Evolutionary conservation across 2,797 vertebrate genomes (phyloP).

Genomic region (Phoxinus dragarum): DNA sequence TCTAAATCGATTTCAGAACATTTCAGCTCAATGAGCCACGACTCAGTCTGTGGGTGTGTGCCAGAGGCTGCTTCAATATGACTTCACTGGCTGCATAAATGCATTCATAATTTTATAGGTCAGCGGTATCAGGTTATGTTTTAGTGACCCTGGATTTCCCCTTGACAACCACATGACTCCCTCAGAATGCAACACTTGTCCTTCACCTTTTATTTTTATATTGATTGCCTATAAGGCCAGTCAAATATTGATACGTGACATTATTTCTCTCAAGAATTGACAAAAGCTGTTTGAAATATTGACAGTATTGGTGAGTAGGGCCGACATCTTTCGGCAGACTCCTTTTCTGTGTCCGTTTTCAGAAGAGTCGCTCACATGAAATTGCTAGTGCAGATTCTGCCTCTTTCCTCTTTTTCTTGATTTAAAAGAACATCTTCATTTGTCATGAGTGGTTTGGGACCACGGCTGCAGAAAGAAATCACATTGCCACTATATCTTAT

Average conservation of each 20-base stretch:
- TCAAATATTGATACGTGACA: background rate
- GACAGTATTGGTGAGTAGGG: background rate
- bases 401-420: background rate
- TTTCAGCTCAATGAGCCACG: background rate
- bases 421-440: slow-evolving; percentile 4
- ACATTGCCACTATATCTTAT: background rate
- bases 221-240: background rate
- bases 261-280: background rate
- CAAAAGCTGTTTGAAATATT: background rate
- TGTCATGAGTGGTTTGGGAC: background rate
- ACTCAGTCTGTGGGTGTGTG: background rate
- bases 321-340: background rate
- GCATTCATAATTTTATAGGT: slow-evolving; percentile 7
- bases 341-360: slow-evolving; percentile 7
- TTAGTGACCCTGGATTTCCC: slow-evolving; percentile 15
- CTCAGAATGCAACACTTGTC: background rate
- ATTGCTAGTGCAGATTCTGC: background rate
- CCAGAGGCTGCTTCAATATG: background rate
- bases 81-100: slow-evolving; percentile 2
- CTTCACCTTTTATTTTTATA: background rate
- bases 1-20: slow-evolving; percentile 19
- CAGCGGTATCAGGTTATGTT: slow-evolving; percentile 8
- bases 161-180: background rate
- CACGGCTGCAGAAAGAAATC: slow-evolving; percentile 14
- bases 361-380: background rate